Conservation (phyloP, 2,888 invertebrate species). For the Idaea straminata region DNA sequence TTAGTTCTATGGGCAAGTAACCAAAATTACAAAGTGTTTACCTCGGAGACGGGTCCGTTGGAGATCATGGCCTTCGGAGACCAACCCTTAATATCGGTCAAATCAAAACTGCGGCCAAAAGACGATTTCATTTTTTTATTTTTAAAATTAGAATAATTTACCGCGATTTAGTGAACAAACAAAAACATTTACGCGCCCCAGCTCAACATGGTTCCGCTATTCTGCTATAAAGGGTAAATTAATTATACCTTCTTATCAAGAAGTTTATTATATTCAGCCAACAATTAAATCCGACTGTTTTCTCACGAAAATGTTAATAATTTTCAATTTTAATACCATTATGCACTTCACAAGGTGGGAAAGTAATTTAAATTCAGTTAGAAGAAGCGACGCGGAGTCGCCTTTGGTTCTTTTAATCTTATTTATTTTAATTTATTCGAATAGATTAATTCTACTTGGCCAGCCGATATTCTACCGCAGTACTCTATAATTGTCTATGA, state of each 20-base stretch:
- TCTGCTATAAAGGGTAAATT: constrained; percentile 19
- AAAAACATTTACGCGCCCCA: not conserved
- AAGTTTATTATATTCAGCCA: constrained; percentile 26
- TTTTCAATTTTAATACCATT: constrained; percentile 70
- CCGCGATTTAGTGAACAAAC: not conserved
- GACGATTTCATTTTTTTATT: not conserved
- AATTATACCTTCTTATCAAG: constrained; percentile 24
- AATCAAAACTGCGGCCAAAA: not conserved
- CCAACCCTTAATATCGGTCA: too few species aligned
- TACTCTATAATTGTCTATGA: constrained; percentile 30
- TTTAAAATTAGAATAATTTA: not conserved
- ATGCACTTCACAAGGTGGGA: constrained; percentile 73
- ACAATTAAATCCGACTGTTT: constrained; percentile 27
- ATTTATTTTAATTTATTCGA: constrained; percentile 78
- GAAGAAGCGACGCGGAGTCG: constrained; percentile 48
- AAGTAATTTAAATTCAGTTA: constrained; percentile 75
- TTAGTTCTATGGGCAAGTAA: too few species aligned
- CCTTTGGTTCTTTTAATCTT: constrained; percentile 69
- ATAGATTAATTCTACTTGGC: constrained; percentile 65
- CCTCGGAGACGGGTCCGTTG: too few species aligned
- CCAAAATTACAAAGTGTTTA: too few species aligned
- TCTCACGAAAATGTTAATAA: constrained; percentile 55
- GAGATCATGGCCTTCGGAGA: too few species aligned
- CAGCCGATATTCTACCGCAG: constrained; percentile 48
- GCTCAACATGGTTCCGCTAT: not conserved